phyloP scores from a whole-genome alignment of 2,113 vertebrate genomes.

The Archocentrus centrarchus region DNA sequence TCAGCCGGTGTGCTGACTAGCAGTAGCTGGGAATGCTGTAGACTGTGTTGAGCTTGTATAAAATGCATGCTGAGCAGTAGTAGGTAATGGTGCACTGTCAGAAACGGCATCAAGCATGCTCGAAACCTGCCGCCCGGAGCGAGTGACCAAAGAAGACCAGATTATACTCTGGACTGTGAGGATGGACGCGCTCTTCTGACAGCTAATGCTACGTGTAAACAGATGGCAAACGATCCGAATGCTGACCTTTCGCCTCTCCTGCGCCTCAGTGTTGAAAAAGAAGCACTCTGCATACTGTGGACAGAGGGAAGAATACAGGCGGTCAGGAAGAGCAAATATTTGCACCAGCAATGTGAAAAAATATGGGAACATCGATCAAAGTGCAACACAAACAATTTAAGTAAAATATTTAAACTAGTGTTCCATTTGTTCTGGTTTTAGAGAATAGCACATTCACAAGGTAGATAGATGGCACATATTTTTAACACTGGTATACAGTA shows the following conservation, averaged over 20 bases:
- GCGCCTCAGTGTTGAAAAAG: constrained; percentile 73
- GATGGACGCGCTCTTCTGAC: neutral
- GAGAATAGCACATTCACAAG: neutral
- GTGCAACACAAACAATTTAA: neutral
- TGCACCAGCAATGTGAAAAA: neutral
- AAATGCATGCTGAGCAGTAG: no score
- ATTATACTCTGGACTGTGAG: neutral
- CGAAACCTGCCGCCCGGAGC: fast-evolving
- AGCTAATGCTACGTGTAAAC: no score
- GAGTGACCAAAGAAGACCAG: neutral
- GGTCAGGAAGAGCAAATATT: neutral
- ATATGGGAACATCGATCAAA: neutral
- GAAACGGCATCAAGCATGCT: neutral
- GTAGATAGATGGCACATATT: neutral
- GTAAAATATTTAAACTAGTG: neutral
- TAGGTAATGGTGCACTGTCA: neutral
- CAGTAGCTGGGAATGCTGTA: no score
- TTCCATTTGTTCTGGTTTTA: neutral
- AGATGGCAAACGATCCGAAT: neutral
- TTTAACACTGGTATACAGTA: fast-evolving
- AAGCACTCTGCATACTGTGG: constrained; percentile 78
- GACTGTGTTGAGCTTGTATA: no score
- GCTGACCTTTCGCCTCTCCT: constrained; percentile 75
- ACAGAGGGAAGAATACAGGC: fast-evolving
- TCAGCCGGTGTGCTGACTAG: no score